Evolutionary conservation across 2,113 vertebrate species (phyloP), one percentile per base, ranked within the genome.

Genomic region (Irena cyanogastra): DNA sequence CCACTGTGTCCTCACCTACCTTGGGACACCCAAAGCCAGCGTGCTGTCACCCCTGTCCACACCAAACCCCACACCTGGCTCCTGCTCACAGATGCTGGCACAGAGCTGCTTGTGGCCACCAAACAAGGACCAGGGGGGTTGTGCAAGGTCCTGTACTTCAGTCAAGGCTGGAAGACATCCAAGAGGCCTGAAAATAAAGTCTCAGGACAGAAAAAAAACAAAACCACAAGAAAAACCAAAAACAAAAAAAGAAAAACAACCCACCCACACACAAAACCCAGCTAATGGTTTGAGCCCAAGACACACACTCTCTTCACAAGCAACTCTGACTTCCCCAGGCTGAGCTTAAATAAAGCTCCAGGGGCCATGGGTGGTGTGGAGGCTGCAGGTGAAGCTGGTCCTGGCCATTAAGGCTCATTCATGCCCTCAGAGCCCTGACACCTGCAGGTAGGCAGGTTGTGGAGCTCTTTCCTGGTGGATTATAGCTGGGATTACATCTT

Each of bases 261-360:
- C n/a, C n/a, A n/a, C n/a, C n/a, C n/a, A n/a, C n/a, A n/a, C n/a
- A n/a, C n/a, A n/a, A n/a, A n/a, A n/a, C 2, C 27, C 22, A 70
- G 7, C 9, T 42, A 42, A 20, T 2, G 0, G 5, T n/a, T n/a
- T n/a, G n/a, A n/a, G n/a, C n/a, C n/a, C n/a, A n/a, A 13, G 2
- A 61, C 14, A 0, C 11, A 9, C 39, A 27, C 1, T 23, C 6
- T 4, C n/a, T 13, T 41, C 16, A 7, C 5, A 3, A 64, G 3
- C 15, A n/a, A 1, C 1, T 23, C 0, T 14, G 1, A 13, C 3
- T 4, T 8, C 8, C 11, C 33, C 23, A 54, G 35, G 18, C 3
- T 76, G 71, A 69, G 27, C 3, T 93, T 60, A 64, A 88, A 56
- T 52, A 72, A 44, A 47, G 18, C 28, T 59, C 53, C 52, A 50